Percentiles rank a stretch among this genome's conserved stretches.
Conservation (phyloP, 2,888 invertebrate species). For the Diachrysia chrysitis region DNA sequence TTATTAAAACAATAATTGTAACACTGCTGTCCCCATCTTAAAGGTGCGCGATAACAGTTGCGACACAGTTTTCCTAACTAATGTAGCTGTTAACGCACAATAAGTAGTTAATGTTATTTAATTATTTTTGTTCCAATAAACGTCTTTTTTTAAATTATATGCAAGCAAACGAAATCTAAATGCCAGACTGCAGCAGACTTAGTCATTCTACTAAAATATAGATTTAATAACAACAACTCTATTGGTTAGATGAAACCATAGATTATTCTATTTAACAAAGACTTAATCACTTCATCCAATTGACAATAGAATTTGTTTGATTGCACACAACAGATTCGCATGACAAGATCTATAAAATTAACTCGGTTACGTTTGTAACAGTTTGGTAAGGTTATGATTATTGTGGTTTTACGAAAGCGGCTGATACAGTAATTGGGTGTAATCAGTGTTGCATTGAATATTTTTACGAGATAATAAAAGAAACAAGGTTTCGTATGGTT, state of each 20-base stretch:
- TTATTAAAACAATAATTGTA: no score
- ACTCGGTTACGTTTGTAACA: constrained; percentile 50
- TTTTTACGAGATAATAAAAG: constrained; percentile 1
- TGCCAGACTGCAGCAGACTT: neutral
- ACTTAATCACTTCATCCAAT: constrained; percentile 15
- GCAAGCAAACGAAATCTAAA: neutral
- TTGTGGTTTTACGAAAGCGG: constrained; percentile 54
- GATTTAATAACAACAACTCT: neutral
- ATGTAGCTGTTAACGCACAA: no score
- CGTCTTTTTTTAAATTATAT: no score
- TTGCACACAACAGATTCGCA: constrained; percentile 59
- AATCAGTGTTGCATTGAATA: constrained; percentile 30
- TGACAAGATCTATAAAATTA: constrained; percentile 59
- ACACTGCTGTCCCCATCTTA: no score
- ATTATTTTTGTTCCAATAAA: no score
- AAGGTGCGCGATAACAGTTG: no score
- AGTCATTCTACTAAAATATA: neutral
- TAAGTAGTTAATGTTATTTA: no score
- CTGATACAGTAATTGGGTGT: constrained; percentile 32
- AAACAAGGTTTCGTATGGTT: neutral
- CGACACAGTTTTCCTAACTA: no score
- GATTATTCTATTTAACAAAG: neutral
- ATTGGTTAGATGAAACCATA: neutral
- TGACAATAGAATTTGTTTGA: constrained; percentile 28
- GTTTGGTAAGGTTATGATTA: constrained; percentile 39